Percentiles rank a stretch among this genome's conserved stretches.
Conservation (phyloP, 2,113 vertebrate genomes). For the Eubucco bourcierii region DNA sequence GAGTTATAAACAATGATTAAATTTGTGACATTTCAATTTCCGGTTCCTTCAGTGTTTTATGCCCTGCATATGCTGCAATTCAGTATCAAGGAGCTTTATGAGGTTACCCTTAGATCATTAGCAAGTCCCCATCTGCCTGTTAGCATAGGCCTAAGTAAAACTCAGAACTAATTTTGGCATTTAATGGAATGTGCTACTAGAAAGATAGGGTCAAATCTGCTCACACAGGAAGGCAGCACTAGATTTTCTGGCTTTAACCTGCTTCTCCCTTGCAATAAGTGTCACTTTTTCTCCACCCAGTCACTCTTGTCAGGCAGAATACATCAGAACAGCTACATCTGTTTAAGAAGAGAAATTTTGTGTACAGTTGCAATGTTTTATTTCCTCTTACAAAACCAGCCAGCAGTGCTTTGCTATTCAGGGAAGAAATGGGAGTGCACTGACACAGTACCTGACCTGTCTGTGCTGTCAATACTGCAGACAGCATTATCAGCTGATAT, state of each 20-base stretch:
- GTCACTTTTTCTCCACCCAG: not conserved
- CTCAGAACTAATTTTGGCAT: not conserved
- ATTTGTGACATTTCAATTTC: not conserved
- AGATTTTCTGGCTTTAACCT: not conserved
- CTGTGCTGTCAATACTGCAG: not conserved
- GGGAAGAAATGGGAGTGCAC: not conserved
- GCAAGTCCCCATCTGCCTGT: not conserved
- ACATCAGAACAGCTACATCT: not conserved
- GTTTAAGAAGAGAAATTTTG: not conserved
- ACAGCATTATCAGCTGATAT: not conserved
- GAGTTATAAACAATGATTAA: not conserved
- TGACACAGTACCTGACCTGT: not conserved
- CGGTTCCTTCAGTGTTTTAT: not conserved
- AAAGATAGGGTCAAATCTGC: not conserved
- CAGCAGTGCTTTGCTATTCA: not conserved
- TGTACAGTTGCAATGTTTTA: not conserved
- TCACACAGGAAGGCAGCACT: not conserved
- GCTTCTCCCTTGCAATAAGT: not conserved
- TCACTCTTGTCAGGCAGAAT: not conserved
- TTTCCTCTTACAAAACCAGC: not conserved
- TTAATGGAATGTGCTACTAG: not conserved
- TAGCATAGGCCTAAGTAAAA: not conserved
- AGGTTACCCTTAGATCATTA: not conserved
- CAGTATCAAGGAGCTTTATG: not conserved
- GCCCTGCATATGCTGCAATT: rapidly evolving